These are phyloP conservation scores for Danio jaintianensis DNA, from an alignment of 2,797 vertebrate genomes.

Conservation along the genomic window DNA sequence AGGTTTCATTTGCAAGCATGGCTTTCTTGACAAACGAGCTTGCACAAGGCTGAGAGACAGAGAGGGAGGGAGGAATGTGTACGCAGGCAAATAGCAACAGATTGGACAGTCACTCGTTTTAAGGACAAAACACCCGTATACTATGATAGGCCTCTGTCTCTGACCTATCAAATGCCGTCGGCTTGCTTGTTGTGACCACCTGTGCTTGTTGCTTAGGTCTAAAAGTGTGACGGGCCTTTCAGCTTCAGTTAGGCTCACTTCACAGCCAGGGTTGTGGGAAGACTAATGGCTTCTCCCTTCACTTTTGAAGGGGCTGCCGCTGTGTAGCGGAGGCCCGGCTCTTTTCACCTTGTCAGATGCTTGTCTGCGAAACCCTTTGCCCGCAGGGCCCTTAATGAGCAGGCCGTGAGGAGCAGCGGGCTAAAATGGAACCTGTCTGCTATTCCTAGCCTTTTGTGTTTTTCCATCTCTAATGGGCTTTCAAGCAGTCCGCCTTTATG, in stretches of 20 bases:
- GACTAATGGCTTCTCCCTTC: slow-evolving; percentile 67
- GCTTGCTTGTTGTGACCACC: slow-evolving; percentile 65
- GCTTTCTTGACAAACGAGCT: slow-evolving; percentile 67
- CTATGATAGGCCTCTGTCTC: slow-evolving; percentile 62
- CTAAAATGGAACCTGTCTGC: slow-evolving; percentile 47
- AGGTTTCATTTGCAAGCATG: slow-evolving; percentile 66
- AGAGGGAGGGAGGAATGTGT: neutral
- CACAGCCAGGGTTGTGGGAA: slow-evolving; percentile 43
- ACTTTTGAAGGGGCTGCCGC: slow-evolving; percentile 48
- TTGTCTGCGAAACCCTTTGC: slow-evolving; percentile 39
- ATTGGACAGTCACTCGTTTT: slow-evolving; percentile 65
- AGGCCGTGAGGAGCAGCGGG: slow-evolving; percentile 28
- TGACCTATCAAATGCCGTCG: slow-evolving; percentile 68
- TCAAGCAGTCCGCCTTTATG: slow-evolving; percentile 37
- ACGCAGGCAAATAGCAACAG: slow-evolving; percentile 60
- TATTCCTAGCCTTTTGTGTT: slow-evolving; percentile 44
- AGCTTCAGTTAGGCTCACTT: slow-evolving; percentile 58
- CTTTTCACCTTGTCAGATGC: slow-evolving; percentile 59
- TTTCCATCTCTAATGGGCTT: slow-evolving; percentile 50
- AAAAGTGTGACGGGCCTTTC: slow-evolving; percentile 62
- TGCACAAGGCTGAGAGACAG: slow-evolving; percentile 54
- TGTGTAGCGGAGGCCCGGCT: slow-evolving; percentile 52
- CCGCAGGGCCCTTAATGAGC: slow-evolving; percentile 51
- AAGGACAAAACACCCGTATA: slow-evolving; percentile 64
- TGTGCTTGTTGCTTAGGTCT: slow-evolving; percentile 64